phyloP scores from a whole-genome alignment of 1,140 invertebrate species.

The Microplitis demolitor region DNA sequence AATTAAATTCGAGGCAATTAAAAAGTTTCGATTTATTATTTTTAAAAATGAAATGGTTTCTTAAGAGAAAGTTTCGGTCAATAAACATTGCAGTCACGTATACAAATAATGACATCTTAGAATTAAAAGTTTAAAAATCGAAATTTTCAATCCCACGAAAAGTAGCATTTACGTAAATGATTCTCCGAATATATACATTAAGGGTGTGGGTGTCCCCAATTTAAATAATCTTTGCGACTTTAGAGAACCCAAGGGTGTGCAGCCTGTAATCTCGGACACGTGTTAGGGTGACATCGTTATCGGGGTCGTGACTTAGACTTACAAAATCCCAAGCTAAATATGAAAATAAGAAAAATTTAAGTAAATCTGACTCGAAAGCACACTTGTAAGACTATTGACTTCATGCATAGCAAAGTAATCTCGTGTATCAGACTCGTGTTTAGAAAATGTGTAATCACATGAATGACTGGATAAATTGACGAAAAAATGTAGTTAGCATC shows the following conservation, averaged over 20 bases:
- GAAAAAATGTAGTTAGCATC: neutral
- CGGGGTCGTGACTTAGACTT: slow-evolving; percentile 21
- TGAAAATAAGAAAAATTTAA: neutral
- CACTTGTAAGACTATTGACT: too few species aligned
- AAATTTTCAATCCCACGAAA: slow-evolving; percentile 40
- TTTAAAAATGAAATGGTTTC: slow-evolving; percentile 39
- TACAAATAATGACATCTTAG: neutral
- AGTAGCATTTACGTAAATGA: slow-evolving; percentile 39
- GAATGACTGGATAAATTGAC: neutral
- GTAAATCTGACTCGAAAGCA: too few species aligned
- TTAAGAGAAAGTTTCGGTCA: slow-evolving; percentile 11
- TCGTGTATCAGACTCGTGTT: too few species aligned
- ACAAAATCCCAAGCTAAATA: neutral
- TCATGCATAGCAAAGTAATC: too few species aligned
- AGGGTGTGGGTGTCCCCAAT: slow-evolving; percentile 39
- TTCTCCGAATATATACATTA: slow-evolving; percentile 12
- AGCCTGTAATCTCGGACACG: slow-evolving; percentile 59
- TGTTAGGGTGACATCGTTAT: slow-evolving; percentile 32
- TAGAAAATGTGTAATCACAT: too few species aligned
- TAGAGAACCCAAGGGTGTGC: slow-evolving; percentile 40
- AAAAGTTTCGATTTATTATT: neutral
- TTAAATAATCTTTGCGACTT: slow-evolving; percentile 56
- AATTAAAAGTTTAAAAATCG: neutral
- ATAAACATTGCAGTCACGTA: slow-evolving; percentile 41
- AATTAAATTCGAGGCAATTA: neutral